These are phyloP conservation scores for Oscheius sp. DNA, from an alignment of 2,888 invertebrate species.

Conservation along the genomic window DNA sequence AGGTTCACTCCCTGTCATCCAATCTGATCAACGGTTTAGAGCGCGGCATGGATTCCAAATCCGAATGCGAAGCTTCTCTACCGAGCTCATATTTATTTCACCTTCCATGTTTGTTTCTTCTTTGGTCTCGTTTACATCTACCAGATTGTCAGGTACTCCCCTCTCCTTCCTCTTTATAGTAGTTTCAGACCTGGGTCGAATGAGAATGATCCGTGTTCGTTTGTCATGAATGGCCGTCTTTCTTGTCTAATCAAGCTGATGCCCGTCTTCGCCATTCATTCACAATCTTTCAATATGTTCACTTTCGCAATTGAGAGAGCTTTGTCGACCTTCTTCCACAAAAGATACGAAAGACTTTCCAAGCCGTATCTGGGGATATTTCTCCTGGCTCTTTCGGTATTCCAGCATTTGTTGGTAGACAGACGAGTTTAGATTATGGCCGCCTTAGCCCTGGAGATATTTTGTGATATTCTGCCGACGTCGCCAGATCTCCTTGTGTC, in stretches of 20 bases:
- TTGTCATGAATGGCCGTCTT: background rate
- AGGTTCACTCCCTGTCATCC: background rate
- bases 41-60: background rate
- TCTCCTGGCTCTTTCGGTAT: background rate
- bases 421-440: background rate
- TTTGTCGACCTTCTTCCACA: background rate
- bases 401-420: background rate
- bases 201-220: background rate
- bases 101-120: constrained; percentile 9
- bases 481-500: constrained; percentile 1
- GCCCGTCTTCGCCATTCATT: constrained; percentile 8
- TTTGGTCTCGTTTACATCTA: constrained; percentile 1
- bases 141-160: constrained; percentile 3
- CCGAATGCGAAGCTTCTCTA: constrained; percentile 9
- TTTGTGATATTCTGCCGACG: constrained; percentile 9
- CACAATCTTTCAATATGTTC: constrained; percentile 31
- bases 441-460: background rate
- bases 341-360: constrained; percentile 7
- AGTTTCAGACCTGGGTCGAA: background rate
- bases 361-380: constrained; percentile 12
- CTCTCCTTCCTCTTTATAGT: no score
- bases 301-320: constrained; percentile 26
- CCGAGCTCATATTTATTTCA: constrained; percentile 9
- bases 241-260: constrained; percentile 9
- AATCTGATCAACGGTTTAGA: background rate